Evolutionary conservation across 1,140 invertebrate species (phyloP), one percentile per base, ranked within the genome.

Genomic region (Latrodectus geometricus): DNA sequence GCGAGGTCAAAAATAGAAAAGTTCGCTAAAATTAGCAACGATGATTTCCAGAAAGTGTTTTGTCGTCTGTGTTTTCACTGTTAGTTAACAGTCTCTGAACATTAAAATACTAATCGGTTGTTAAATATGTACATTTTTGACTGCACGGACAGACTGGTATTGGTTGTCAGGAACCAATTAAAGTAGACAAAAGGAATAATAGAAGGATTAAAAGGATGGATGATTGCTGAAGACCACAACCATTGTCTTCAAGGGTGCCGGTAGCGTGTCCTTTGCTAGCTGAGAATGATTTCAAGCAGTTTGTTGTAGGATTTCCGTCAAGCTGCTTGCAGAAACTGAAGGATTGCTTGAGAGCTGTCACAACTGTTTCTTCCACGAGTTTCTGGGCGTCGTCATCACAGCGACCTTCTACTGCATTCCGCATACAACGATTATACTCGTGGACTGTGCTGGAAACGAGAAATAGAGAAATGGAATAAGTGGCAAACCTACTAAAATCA

Each of bases 351-450:
- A 86, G 52, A n/a, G 56, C 83, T 12, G 74, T 80, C 23, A 79
- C 54, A 12, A 87, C 77, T 14, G 85, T 87, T 11, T 87, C 85
- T 21, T 74, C 52, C 9, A 87, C 85, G 17, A 87, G 56, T 11
- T 87, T 80, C 11, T 80, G 68, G n/a, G 85, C 85, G 21, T 87
- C 85, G 8, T 11, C 52, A 9, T 87, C 85, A 48, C 85, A 87
- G 5, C 85, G 76, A 54, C 77, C 77, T 17, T 73, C 76, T 7
- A 87, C 49, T 14, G 56, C 77, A 17, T 87, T 87, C 12, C 72
- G 9, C 85, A 87, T 87, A 54, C 85, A 87, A 3, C 77, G 21
- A 35, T 23, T 66, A 66, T 87, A 87, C 66, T 87, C 85, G 9
- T 87, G 76, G 0, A 87, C 77, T 0, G 85, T 87, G 76, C 85